Conservation (phyloP, 2,888 invertebrate species). For the Mactromeris polynyma region DNA sequence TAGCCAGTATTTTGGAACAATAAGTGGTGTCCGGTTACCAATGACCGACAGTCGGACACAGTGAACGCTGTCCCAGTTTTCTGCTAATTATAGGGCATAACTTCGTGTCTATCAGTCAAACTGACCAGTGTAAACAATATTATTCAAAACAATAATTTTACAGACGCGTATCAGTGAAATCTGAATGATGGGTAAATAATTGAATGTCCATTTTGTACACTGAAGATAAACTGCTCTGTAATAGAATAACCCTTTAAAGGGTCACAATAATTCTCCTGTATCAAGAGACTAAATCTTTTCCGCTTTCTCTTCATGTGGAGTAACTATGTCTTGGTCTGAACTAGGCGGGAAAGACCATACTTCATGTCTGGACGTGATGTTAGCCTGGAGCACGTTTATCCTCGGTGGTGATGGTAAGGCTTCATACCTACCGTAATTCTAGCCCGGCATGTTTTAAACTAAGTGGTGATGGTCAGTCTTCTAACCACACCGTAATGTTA, state of each 20-base stretch:
- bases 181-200: neutral
- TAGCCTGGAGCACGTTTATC: too few relatives aligned
- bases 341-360: too few relatives aligned
- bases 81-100: neutral
- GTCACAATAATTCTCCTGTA: neutral
- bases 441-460: too few relatives aligned
- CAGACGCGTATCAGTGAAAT: neutral
- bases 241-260: neutral
- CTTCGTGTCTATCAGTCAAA: neutral
- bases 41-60: neutral
- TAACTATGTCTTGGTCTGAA: too few relatives aligned
- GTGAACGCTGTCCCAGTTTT: neutral
- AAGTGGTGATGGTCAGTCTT: too few relatives aligned
- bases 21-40: neutral
- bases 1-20: neutral
- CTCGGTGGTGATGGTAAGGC: too few relatives aligned
- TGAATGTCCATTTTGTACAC: slow-evolving; percentile 6
- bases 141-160: neutral
- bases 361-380: too few relatives aligned
- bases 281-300: neutral
- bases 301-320: too few relatives aligned
- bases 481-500: too few relatives aligned
- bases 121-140: neutral
- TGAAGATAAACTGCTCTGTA: neutral
- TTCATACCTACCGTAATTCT: too few relatives aligned